Base-by-base conservation (phyloP, 2,888 invertebrate species). In the Phaedon cochleariae region DNA sequence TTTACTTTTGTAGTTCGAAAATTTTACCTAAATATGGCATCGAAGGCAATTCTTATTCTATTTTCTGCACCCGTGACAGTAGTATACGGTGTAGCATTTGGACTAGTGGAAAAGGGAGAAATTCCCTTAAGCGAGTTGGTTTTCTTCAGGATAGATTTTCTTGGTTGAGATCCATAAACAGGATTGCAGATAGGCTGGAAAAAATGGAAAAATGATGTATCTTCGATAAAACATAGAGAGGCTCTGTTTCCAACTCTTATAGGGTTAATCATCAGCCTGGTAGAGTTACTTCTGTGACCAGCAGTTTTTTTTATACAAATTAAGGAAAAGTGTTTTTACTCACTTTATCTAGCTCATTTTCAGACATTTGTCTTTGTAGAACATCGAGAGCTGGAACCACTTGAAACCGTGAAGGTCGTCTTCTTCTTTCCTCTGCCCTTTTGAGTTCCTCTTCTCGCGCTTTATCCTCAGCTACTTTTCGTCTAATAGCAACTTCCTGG, bases 101-200 rank as follows among this genome's bases (percentile, higher is more conserved):
- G 87, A 80, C 90, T 89, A 77, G 86, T 82, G 62, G 88, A 83
- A 31, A 86, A 84, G 49, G 86, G 82, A 2, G 89, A 88, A 76
- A 88, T 89, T 46, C 89, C 81, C 70, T 80, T 82, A 18, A 82
- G 64, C 0, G 95, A 95, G 83, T 94, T 93, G 0, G 95, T 95
- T 84, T 96, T 96, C 86, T 97, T 97, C 67, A 97, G 85, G 78
- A 97, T 97, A 0, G 96, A 96, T 81, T 96, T 95, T 70, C 90
- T 90, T 1, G 93, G 49, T 64, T 80, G 80, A n/a, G 74, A 72
- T 83, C 80, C 80, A 54, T 77, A 79, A 9, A 78, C 79, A n/a
- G 85, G 84, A 72, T 84, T 84, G 72, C 78, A 86, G 20, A 82
- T 81, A 18, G 84, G 85, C 83, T 84, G 72, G 61, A 77, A 78